Evolutionary conservation across 2,888 invertebrate species (phyloP).

Genomic region (Thera obeliscata): DNA sequence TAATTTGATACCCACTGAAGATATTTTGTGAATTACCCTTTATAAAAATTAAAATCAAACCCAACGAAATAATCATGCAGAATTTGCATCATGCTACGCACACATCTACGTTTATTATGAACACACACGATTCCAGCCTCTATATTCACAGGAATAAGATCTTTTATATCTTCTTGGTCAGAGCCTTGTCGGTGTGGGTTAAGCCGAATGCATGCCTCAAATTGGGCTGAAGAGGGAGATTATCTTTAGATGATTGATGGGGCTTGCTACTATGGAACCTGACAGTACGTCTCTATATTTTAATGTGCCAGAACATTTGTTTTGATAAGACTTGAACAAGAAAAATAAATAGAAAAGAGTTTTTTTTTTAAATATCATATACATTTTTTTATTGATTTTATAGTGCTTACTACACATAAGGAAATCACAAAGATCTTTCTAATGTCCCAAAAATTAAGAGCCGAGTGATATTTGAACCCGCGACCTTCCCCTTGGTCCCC

Average conservation of each 20-base stretch:
- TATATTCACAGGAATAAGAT: conserved; percentile 32
- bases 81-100: conserved; percentile 70
- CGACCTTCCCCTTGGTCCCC: no score
- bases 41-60: conserved; percentile 63
- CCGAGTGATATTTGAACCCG: no score
- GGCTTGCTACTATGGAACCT: conserved; percentile 43
- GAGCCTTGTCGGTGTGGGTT: conserved; percentile 61
- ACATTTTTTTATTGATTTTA: no score
- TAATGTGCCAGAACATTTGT: not conserved
- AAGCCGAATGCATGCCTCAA: conserved; percentile 79
- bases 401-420: no score
- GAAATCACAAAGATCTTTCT: no score
- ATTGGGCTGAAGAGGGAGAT: conserved; percentile 86
- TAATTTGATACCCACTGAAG: no score
- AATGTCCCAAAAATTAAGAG: no score
- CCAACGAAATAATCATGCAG: conserved; percentile 69
- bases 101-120: conserved; percentile 44
- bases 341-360: not conserved
- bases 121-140: conserved; percentile 38
- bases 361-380: no score
- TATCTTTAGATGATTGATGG: conserved; percentile 87
- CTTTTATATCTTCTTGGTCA: conserved; percentile 22
- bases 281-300: conserved; percentile 22
- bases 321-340: not conserved
- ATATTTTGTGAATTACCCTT: conserved; percentile 29